Base-by-base conservation (phyloP, 1,140 invertebrate species). In the Planococcus citri region DNA sequence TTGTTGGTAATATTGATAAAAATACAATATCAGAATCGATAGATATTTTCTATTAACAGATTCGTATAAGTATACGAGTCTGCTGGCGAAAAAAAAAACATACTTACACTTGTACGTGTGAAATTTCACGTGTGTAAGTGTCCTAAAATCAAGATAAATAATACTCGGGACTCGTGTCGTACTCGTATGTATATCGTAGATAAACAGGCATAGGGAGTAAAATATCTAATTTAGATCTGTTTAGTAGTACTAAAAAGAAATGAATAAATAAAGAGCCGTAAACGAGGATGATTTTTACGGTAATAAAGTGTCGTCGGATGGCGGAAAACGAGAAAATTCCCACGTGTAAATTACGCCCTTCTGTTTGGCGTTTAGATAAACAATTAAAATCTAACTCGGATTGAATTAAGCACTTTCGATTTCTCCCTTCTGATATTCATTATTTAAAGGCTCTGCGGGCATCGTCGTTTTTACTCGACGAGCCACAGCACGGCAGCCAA, bases 361-460 rank as follows among this genome's bases (percentile, higher is more conserved):
- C 33, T 27, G 69, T 51, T 60, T 25, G 68, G 27, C 27, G 70
- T 70, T 17, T 24, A 51, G 68, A 41, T 38, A 58, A 21, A 38
- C 70, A 68, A 24, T 68, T 73, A 72, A 74, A 70, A 73, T 73
- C 75, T 68, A 69, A 70, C 71, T 61, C 41, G 69, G 69, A 68
- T 69, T 70, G 41, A 61, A 70, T 60, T 64, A 71, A 72, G 70
- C 9, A 3, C 70, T 14, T n/a, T 29, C 41, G 72, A 38, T 27
- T 14, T 69, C 41, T 64, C 33, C 41, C 68, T 70, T 58, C 27
- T 70, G 67, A 67, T 72, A 60, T 68, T 61, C 22, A 70, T 67
- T 38, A 51, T 38, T 38, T 25, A 68, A 27, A 51, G 70, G 27
- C 29, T 38, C 22, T 33, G 25, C 37, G 37, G 27, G 70, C 29